phyloP scores from a whole-genome alignment of 1,140 invertebrate species.

The Contarinia nasturtii region DNA sequence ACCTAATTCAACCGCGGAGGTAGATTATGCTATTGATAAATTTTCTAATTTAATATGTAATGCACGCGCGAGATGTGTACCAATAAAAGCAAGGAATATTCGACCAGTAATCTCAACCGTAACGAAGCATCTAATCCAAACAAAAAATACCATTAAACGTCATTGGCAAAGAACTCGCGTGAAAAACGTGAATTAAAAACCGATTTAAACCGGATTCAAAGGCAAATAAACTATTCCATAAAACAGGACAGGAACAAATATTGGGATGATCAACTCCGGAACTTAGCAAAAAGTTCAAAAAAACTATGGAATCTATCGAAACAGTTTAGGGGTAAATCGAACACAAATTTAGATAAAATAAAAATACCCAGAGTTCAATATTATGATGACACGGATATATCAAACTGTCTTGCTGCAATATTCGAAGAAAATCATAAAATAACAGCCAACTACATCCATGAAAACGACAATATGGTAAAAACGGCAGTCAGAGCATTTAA shows the following conservation, averaged over 20 bases:
- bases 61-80: neutral
- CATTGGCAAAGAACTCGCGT: neutral
- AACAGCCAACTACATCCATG: neutral
- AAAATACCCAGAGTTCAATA: neutral
- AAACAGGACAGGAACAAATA: neutral
- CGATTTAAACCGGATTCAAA: neutral
- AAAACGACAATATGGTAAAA: neutral
- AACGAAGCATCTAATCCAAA: neutral
- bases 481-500: neutral
- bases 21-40: neutral
- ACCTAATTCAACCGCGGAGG: neutral
- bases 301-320: neutral
- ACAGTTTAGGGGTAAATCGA: neutral
- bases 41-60: neutral
- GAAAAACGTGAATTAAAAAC: neutral
- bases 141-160: neutral
- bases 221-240: neutral
- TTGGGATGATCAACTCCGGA: neutral
- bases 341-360: neutral
- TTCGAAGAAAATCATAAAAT: neutral
- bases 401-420: neutral
- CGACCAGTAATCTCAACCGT: neutral
- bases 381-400: neutral
- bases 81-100: neutral
- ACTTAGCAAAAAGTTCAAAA: neutral